phyloP scores from a whole-genome alignment of 2,113 vertebrate species.

The Antechinus flavipes region DNA sequence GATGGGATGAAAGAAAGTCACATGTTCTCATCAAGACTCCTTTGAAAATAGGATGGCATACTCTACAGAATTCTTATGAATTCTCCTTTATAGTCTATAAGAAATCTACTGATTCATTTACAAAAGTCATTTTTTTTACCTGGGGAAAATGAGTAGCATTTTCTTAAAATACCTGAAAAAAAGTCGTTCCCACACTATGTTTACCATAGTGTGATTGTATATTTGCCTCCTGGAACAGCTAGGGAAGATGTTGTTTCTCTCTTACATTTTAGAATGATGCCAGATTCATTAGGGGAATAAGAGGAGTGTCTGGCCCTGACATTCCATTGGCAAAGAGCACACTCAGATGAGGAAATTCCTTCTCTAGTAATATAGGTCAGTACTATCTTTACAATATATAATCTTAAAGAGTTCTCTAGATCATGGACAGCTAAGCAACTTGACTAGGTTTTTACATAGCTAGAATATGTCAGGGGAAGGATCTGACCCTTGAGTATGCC shows the following conservation, averaged over 20 bases:
- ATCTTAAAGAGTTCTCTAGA: neutral
- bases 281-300: neutral
- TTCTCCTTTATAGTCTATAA: neutral
- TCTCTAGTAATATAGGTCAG: neutral
- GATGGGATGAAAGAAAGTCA: constrained; percentile 20
- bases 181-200: neutral
- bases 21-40: constrained; percentile 36
- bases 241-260: neutral
- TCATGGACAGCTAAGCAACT: neutral
- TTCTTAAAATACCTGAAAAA: neutral
- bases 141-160: neutral
- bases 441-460: neutral
- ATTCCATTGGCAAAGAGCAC: neutral
- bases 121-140: neutral
- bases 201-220: neutral
- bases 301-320: neutral
- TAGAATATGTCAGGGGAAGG: neutral
- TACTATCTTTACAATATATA: neutral
- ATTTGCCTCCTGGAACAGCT: neutral
- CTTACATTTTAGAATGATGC: neutral
- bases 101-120: neutral
- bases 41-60: constrained; percentile 15
- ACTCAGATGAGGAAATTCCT: neutral
- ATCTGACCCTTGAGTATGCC: neutral
- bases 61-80: neutral